Evolutionary conservation across 92 coral and sea anemone genomes (phyloP), one percentile per base, ranked within the genome.

Genomic region (Umimayanthus chanpuru): DNA sequence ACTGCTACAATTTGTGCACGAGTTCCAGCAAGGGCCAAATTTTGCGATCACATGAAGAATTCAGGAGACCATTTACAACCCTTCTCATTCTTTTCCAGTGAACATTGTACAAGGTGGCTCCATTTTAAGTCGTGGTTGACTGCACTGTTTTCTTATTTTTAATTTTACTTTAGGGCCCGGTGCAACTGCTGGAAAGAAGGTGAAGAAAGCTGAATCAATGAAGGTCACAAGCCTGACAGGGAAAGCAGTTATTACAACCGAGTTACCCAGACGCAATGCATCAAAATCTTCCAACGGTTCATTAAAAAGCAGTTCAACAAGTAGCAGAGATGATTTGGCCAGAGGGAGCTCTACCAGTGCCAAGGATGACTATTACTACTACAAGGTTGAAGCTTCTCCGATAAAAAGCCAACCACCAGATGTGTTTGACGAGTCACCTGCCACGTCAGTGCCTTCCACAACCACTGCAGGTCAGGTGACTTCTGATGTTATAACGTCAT

Each of bases 171-270:
- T 40, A 95, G 99, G 98, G 20, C 99, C 99, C n/a, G 99, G 99
- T 49, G 93, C 99, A 16, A 85, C 90, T 39, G 74, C 84, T 25
- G 93, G 94, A 53, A 92, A 89, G 74, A 90, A 90, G 66, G 94
- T 95, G 18, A 95, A 94, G 70, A 97, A 97, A 53, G 90, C 92
- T 26, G 99, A 97, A 73, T 97, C 99, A 0, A 94, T 97, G 95
- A 95, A 95, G 58, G 98, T 95, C 18, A 97, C 99, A 32, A 97
- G 98, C 77, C 91, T 97, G 23, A 97, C 97, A 66, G 95, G 94
- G 32, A 88, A 91, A 67, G 91, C 96, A 71, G 96, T 94, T 79
- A 96, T 95, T 70, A 95, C 98, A 3, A 95, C 98, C 21, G 98
- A 95, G 80, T 91, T 95, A 14, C 98, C 96, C 29, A 88, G 85